Evolutionary conservation across 2,888 invertebrate genomes (phyloP), one percentile per base, ranked within the genome.

Genomic region (Laothoe populi): DNA sequence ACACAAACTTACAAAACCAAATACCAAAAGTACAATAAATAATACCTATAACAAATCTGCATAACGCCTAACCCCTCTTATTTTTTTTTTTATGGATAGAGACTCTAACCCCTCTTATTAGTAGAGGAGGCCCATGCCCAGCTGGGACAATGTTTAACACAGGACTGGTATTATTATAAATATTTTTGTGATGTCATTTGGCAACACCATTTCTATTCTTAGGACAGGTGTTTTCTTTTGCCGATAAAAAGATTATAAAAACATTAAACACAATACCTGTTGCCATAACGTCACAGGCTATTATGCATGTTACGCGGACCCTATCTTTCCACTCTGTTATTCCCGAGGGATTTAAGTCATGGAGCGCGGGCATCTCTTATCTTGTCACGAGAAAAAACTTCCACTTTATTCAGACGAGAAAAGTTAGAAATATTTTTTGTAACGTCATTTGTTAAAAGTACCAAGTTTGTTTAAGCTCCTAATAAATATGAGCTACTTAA

Each of bases 271-370:
- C 49, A 53, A 60, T 61, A 61, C 60, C 53, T 61, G 49, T 61
- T 61, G 53, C 53, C 49, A 7, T 53, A 26, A 49, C 24, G 38
- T 53, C 49, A 11, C 19, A 19, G 31, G 60, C 42, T 42, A 61
- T 49, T 60, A 21, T 42, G 24, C 42, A 13, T 49, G 26, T 61
- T 21, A 53, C 42, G 40, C 26, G 35, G 16, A 26, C 35, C 60
- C 26, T 61, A 61, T 61, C 60, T 61, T 61, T 61, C 49, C 60
- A 53, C 53, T 49, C 42, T 61, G 42, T 53, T 61, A 53, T 61
- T 61, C 60, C 40, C 53, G 21, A 42, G 19, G 53, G 60, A 40
- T 19, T 42, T 42, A 19, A 42, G 49, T 23, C 46, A 60, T 46
- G 48, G 13, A 42, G 60, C 60, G 49, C 23, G 60, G 8, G 19